These are phyloP conservation scores for Nansenia antarctica DNA, from an alignment of 2,113 vertebrate genomes.

Conservation along the genomic window DNA sequence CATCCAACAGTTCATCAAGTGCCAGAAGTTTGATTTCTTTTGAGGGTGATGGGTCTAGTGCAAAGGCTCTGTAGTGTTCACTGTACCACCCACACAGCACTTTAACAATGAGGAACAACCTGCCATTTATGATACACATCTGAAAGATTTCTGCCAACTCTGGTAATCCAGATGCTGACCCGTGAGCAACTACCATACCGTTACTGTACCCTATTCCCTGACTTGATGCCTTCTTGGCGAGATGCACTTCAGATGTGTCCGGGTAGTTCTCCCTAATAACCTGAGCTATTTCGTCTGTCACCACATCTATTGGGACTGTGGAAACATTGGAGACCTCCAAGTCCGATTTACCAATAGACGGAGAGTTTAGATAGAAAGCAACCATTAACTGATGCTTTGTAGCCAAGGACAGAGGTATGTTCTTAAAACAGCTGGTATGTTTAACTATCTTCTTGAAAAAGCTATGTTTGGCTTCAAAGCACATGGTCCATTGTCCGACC, in stretches of 20 bases:
- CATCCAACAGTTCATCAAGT: constrained; percentile 27
- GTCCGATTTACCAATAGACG: neutral
- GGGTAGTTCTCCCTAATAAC: neutral
- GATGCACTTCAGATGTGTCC: constrained; percentile 19
- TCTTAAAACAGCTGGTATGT: constrained; percentile 9
- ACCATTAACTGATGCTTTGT: neutral
- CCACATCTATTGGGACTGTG: constrained; percentile 2
- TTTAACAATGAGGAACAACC: constrained; percentile 13
- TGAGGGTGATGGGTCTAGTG: constrained; percentile 21
- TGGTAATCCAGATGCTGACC: constrained; percentile 28
- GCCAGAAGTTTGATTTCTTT: constrained; percentile 13
- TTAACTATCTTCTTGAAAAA: neutral
- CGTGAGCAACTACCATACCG: constrained; percentile 26
- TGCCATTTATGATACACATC: constrained; percentile 17
- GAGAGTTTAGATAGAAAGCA: constrained; percentile 12
- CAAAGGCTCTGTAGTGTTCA: constrained; percentile 35
- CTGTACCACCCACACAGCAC: constrained; percentile 36
- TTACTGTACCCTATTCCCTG: constrained; percentile 10
- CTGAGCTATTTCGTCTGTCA: constrained; percentile 12
- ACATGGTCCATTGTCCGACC: neutral
- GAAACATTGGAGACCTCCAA: constrained; percentile 8
- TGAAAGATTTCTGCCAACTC: constrained; percentile 31
- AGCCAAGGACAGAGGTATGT: neutral
- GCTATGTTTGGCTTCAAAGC: neutral
- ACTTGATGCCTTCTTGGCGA: neutral